Conservation (phyloP, 2,113 vertebrate species). For the Notechis scutatus region DNA sequence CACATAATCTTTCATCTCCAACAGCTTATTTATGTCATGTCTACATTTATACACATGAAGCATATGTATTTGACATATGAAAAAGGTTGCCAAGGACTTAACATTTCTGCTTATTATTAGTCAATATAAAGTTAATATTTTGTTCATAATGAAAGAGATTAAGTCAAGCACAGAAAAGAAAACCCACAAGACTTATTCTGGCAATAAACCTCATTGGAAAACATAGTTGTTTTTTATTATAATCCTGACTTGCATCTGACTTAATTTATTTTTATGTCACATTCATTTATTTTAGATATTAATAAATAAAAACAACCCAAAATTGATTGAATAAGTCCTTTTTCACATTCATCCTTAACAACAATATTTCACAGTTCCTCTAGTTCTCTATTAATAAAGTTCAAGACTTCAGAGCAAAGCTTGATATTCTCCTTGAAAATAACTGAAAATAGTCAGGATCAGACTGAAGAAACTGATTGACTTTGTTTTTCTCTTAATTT, state of each 20-base stretch:
- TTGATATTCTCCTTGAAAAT: not conserved
- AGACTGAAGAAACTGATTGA: not conserved
- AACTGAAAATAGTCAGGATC: not conserved
- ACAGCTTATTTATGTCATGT: conserved; percentile 2
- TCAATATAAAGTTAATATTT: not conserved
- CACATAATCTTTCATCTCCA: not conserved
- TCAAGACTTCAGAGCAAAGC: not conserved
- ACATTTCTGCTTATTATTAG: not conserved
- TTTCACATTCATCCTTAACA: not conserved
- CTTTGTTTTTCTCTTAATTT: not conserved
- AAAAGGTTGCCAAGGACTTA: not conserved
- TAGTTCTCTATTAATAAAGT: not conserved
- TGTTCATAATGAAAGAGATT: not conserved
- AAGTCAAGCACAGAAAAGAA: not conserved
- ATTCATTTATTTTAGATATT: not conserved
- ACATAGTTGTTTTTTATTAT: not conserved
- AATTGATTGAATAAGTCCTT: not conserved
- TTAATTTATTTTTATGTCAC: not conserved
- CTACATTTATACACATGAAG: not conserved
- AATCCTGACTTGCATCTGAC: not conserved
- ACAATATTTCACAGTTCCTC: not conserved
- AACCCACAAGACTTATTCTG: not conserved
- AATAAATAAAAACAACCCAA: not conserved
- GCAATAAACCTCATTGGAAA: not conserved
- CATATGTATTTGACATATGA: conserved; percentile 1